Evolutionary conservation across 53 echinoderm and acorn worm genomes (phyloP).

Genomic region (Temnopleurus reevesii): DNA sequence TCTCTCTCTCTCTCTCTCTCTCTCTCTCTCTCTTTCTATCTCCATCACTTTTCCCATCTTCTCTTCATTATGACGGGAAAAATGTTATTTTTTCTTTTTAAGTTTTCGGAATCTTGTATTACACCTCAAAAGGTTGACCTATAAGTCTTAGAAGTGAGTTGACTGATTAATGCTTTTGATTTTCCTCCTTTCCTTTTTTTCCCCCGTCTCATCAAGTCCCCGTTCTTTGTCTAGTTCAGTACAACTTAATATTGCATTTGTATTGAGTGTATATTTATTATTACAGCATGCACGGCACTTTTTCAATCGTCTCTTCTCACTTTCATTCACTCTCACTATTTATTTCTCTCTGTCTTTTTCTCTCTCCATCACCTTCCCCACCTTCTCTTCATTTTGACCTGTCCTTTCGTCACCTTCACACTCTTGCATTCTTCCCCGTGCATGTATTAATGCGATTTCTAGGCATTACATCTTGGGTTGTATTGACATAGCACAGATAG

Average conservation of each 20-base stretch:
- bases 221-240: too few species aligned
- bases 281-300: too few species aligned
- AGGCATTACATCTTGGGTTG: constrained; percentile 14
- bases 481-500: constrained; percentile 50
- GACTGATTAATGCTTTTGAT: too few species aligned
- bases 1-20: not conserved
- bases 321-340: not conserved
- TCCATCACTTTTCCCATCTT: not conserved
- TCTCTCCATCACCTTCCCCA: not conserved
- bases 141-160: too few species aligned
- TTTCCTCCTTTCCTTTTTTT: too few species aligned
- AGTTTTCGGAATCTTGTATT: too few species aligned
- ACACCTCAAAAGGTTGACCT: too few species aligned
- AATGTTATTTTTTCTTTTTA: too few species aligned
- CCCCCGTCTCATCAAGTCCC: too few species aligned
- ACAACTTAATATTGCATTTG: too few species aligned
- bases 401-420: not conserved
- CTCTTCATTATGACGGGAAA: not conserved
- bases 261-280: too few species aligned
- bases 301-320: too few species aligned
- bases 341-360: not conserved
- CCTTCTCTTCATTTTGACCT: not conserved
- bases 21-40: not conserved
- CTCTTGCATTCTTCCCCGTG: not conserved
- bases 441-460: constrained; percentile 41